These are phyloP conservation scores for Leptinotarsa undecemlineata DNA, from an alignment of 1,140 invertebrate species.

Conservation along the genomic window DNA sequence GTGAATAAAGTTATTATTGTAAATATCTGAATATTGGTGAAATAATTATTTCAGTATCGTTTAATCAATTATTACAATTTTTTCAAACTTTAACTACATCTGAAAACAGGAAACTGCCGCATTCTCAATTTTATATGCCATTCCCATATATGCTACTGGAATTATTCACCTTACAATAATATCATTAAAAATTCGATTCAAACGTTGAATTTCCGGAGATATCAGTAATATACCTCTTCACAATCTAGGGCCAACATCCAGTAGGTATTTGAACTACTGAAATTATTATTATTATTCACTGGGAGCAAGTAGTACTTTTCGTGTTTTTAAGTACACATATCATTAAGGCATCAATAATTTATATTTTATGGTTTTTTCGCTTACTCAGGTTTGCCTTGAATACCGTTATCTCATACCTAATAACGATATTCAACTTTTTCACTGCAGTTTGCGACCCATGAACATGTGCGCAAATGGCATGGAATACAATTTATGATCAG, in stretches of 20 bases:
- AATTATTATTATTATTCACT: background rate
- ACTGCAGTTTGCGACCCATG: background rate
- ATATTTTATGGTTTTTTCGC: background rate
- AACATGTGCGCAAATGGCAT: background rate
- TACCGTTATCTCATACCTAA: background rate
- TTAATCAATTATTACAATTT: too few species aligned
- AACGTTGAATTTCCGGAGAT: background rate
- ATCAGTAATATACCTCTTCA: background rate
- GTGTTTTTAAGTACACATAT: background rate
- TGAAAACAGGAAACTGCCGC: too few species aligned
- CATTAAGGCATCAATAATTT: background rate
- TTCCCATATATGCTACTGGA: background rate
- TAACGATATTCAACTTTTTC: background rate
- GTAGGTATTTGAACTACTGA: conserved; percentile 1
- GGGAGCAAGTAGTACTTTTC: background rate
- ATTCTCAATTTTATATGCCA: background rate
- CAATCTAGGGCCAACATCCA: background rate
- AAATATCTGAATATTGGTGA: too few species aligned
- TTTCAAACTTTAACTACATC: too few species aligned
- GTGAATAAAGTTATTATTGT: too few species aligned
- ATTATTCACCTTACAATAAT: background rate
- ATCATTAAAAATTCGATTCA: background rate
- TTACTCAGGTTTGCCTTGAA: background rate
- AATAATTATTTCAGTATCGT: too few species aligned
- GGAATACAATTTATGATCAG: background rate